Conservation (phyloP, 30 jellyfish, hydroid and myxozoan genomes). For the Pseudorhiza aurosa region DNA sequence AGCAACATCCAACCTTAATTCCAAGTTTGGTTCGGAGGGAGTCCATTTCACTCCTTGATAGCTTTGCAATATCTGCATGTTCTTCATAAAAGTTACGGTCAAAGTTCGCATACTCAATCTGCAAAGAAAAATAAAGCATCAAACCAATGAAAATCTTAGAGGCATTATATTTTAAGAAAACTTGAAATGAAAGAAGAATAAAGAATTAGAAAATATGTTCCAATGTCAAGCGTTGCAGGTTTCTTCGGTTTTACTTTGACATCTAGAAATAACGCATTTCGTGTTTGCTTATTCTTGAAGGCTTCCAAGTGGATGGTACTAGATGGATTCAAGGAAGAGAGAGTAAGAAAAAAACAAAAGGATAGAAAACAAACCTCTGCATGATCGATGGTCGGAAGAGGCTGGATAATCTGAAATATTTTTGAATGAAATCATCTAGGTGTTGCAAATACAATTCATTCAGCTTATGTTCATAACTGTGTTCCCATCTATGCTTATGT, state of each 20-base stretch:
- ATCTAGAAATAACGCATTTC: no score
- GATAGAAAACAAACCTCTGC: constrained; percentile 65
- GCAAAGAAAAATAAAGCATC: neutral
- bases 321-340: neutral
- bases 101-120: constrained; percentile 81
- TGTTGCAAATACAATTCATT: no score
- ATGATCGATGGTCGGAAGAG: constrained; percentile 94
- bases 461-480: no score
- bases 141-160: no score
- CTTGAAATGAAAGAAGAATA: neutral
- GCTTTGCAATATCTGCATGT: constrained; percentile 73
- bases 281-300: no score
- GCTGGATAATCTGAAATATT: constrained; percentile 85
- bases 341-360: neutral
- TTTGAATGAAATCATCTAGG: no score
- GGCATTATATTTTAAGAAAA: neutral
- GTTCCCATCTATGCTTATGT: no score
- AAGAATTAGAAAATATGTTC: no score
- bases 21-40: constrained; percentile 67
- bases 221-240: no score
- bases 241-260: no score
- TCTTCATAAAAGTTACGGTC: constrained; percentile 86
- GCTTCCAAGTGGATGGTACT: no score
- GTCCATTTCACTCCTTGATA: constrained; percentile 51
- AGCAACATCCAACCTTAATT: constrained; percentile 74